phyloP scores from a whole-genome alignment of 2,888 invertebrate genomes.

The Lampropteryx suffumata region DNA sequence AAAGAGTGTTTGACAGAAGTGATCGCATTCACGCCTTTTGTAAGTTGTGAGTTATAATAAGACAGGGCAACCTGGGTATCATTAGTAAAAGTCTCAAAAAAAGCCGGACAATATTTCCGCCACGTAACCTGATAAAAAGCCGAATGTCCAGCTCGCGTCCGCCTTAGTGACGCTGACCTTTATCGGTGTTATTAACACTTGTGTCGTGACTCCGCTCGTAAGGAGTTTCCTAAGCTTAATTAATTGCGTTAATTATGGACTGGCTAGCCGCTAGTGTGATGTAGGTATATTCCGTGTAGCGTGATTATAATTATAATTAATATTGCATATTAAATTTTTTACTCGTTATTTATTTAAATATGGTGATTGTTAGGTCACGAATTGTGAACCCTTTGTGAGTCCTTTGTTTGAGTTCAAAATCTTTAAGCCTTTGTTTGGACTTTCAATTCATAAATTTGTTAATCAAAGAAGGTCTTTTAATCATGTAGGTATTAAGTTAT shows the following conservation, averaged over 20 bases:
- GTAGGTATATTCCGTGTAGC: constrained; percentile 28
- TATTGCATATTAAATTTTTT: constrained; percentile 35
- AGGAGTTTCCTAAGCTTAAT: constrained; percentile 61
- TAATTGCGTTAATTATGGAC: constrained; percentile 63
- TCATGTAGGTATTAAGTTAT: too few species aligned
- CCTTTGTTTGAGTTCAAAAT: too few species aligned
- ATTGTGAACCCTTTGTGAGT: too few species aligned
- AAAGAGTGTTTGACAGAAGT: too few species aligned
- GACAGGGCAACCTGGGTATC: too few species aligned
- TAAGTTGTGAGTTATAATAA: too few species aligned
- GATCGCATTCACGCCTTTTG: too few species aligned
- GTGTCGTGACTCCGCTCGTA: constrained; percentile 57
- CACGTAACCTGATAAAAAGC: not conserved
- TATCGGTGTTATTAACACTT: constrained; percentile 51
- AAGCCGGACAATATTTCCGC: too few species aligned
- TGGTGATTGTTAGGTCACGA: not conserved
- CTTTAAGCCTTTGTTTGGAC: too few species aligned
- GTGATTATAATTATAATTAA: constrained; percentile 43
- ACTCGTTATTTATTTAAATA: constrained; percentile 2
- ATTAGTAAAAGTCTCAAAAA: too few species aligned
- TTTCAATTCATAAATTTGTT: too few species aligned
- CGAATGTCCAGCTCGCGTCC: constrained; percentile 1
- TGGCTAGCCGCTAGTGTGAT: constrained; percentile 31
- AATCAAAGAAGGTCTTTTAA: too few species aligned
- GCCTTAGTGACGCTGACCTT: constrained; percentile 49